Evolutionary conservation across 2,888 invertebrate species (phyloP).

Genomic region (Aspidiotus rigidus): DNA sequence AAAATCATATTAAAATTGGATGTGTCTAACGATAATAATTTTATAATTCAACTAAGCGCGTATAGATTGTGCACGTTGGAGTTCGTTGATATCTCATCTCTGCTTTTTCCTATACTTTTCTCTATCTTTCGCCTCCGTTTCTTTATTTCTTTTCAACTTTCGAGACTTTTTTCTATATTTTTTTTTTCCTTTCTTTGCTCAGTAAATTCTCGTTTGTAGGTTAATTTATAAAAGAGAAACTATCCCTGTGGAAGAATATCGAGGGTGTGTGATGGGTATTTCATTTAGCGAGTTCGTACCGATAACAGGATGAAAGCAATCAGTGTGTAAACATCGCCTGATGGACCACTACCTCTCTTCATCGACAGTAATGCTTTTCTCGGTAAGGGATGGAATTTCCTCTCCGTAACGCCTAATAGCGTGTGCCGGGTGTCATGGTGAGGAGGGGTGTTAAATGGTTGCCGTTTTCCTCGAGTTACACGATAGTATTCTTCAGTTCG

Average conservation of each 20-base stretch:
- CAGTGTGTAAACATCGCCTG: conserved; percentile 33
- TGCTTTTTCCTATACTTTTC: neutral
- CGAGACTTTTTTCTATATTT: neutral
- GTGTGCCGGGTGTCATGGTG: conserved; percentile 8
- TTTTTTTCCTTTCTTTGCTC: conserved; percentile 6
- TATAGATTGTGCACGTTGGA: no score
- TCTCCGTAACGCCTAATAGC: conserved; percentile 13
- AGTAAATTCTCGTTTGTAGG: conserved; percentile 23
- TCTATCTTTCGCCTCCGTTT: neutral
- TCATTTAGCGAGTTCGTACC: conserved; percentile 32
- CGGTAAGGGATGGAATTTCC: conserved; percentile 29
- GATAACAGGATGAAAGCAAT: conserved; percentile 33
- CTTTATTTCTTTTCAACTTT: neutral
- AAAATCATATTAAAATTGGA: no score
- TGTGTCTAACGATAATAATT: no score
- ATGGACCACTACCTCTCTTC: conserved; percentile 26
- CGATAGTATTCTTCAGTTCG: conserved; percentile 26
- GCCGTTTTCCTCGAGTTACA: conserved; percentile 24
- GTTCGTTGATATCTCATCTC: neutral
- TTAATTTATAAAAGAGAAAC: conserved; percentile 33
- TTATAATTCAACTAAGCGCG: no score
- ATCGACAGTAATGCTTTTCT: conserved; percentile 19
- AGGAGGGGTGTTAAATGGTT: conserved; percentile 27
- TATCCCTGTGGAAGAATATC: conserved; percentile 32
- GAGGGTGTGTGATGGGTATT: conserved; percentile 32